These are phyloP conservation scores for Paraplagusia blochii DNA, from an alignment of 2,113 vertebrate genomes.

Conservation along the genomic window DNA sequence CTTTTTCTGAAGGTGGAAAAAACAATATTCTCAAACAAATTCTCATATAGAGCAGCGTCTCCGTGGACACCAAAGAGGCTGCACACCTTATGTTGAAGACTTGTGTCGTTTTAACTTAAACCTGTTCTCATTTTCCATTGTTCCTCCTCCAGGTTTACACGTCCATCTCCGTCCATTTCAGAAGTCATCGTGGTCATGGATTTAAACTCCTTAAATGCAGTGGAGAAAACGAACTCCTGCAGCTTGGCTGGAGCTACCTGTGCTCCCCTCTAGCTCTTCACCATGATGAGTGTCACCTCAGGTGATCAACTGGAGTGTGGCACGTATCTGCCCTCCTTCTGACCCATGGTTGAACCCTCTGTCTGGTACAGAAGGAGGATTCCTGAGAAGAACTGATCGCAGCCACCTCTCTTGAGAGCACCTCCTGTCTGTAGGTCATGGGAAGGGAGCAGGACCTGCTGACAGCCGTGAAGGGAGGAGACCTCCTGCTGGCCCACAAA, in stretches of 20 bases:
- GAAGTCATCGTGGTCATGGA: conserved; percentile 23
- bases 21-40: too few relatives aligned
- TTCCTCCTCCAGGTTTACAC: too few relatives aligned
- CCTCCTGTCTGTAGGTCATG: conserved; percentile 44
- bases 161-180: too few relatives aligned
- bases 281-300: background rate
- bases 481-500: conserved; percentile 71
- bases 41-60: too few relatives aligned
- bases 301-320: conserved; percentile 12
- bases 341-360: conserved; percentile 6
- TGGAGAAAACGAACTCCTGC: background rate
- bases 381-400: background rate
- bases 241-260: background rate
- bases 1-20: too few relatives aligned
- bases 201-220: background rate
- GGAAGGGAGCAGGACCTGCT: conserved; percentile 77
- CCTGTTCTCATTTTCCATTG: too few relatives aligned
- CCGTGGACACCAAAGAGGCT: too few relatives aligned
- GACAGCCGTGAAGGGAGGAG: conserved; percentile 75
- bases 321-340: conserved; percentile 7
- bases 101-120: too few relatives aligned
- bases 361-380: background rate
- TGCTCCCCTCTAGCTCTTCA: background rate
- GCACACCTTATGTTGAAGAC: too few relatives aligned
- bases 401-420: background rate